Percentiles rank a stretch among this genome's conserved stretches.
These are phyloP conservation scores for Drosophila silvestris DNA, from an alignment of 2,888 invertebrate species.

Conservation along the genomic window DNA sequence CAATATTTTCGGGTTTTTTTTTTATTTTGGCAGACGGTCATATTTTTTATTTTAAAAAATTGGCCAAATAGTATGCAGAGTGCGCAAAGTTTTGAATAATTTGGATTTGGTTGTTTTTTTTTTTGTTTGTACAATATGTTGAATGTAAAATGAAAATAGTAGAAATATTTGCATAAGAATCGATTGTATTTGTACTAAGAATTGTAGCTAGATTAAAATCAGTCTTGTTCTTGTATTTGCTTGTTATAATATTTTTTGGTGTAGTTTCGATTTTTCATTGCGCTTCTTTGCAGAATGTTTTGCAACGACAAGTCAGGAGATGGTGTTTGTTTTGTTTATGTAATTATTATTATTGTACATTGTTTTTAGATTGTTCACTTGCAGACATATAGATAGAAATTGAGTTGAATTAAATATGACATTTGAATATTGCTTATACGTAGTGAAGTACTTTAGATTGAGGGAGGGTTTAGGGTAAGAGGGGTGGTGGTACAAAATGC, in stretches of 20 bases:
- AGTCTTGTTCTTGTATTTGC: conserved; percentile 36
- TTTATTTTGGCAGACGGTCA: conserved; percentile 49
- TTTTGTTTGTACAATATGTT: conserved; percentile 62
- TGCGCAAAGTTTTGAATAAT: conserved; percentile 64
- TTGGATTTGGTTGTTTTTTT: conserved; percentile 43
- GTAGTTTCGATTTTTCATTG: conserved; percentile 28
- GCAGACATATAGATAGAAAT: conserved; percentile 64
- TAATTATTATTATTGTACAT: conserved; percentile 12
- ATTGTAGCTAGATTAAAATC: conserved; percentile 45
- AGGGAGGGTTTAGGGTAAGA: conserved; percentile 13
- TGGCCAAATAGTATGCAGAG: conserved; percentile 57
- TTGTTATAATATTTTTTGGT: conserved; percentile 27
- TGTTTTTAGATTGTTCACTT: conserved; percentile 47
- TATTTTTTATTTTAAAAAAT: conserved; percentile 48
- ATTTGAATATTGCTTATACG: conserved; percentile 38
- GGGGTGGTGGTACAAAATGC: conserved; percentile 32
- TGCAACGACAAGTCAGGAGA: conserved; percentile 22
- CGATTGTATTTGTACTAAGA: conserved; percentile 56
- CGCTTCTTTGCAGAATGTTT: conserved; percentile 13
- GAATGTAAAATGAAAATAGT: conserved; percentile 77
- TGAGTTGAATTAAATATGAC: conserved; percentile 57
- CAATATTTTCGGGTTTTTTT: conserved; percentile 57
- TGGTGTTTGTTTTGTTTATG: conserved; percentile 23
- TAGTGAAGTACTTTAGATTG: conserved; percentile 39
- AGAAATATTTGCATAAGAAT: conserved; percentile 81